Evolutionary conservation across 2,113 vertebrate species (phyloP).

Genomic region (Nothobranchius furzeri): DNA sequence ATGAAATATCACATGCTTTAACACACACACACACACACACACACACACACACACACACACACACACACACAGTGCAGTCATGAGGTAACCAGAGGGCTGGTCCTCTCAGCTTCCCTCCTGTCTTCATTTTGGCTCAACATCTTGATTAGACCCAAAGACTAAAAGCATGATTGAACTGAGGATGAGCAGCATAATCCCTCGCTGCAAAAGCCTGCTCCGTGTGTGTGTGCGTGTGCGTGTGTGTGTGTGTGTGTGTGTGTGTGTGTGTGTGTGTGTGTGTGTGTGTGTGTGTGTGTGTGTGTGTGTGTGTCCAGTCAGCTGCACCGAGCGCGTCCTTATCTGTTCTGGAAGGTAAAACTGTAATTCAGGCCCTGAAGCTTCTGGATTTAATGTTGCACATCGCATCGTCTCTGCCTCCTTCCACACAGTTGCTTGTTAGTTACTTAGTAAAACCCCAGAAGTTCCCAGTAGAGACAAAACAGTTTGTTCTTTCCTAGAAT

Average conservation of each 20-base stretch:
- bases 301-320: slow-evolving; percentile 20
- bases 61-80: not conserved
- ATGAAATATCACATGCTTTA: slow-evolving; percentile 21
- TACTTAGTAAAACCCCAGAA: not conserved
- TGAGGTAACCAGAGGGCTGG: slow-evolving; percentile 25
- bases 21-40: not conserved
- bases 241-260: slow-evolving; percentile 10
- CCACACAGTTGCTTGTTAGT: not conserved
- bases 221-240: slow-evolving; percentile 3
- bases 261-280: slow-evolving; percentile 15
- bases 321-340: slow-evolving; percentile 36
- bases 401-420: not conserved
- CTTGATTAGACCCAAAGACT: slow-evolving; percentile 42
- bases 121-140: slow-evolving; percentile 38
- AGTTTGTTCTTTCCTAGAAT: not conserved
- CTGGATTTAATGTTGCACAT: not conserved
- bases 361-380: not conserved
- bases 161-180: slow-evolving; percentile 51
- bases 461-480: not conserved
- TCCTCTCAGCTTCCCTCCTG: slow-evolving; percentile 14
- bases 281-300: slow-evolving; percentile 5
- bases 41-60: not conserved
- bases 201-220: slow-evolving; percentile 6
- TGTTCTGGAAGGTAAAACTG: slow-evolving; percentile 4
- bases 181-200: slow-evolving; percentile 36